A percentile compares a stretch with the other conserved stretches of the same genome.
Evolutionary conservation across 1,140 invertebrate species (phyloP).

Genomic region (Brachionus koreanus): DNA sequence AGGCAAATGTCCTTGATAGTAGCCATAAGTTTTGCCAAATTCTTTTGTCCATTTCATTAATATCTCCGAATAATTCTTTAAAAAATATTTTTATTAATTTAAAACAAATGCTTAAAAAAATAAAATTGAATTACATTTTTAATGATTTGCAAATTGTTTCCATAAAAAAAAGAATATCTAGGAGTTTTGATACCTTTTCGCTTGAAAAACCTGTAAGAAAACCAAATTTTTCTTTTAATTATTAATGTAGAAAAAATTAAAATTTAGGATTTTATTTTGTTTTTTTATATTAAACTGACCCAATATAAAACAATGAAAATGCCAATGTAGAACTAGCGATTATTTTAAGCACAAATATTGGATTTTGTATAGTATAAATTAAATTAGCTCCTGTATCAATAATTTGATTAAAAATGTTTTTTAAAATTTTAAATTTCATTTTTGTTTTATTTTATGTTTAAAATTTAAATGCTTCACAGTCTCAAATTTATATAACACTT

Average conservation of each 20-base stretch:
- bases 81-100: too few species aligned
- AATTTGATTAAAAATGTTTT: not conserved
- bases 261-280: not conserved
- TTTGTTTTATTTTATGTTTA: not conserved
- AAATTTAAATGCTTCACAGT: not conserved
- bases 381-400: not conserved
- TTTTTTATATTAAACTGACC: not conserved
- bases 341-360: not conserved
- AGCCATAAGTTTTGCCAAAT: constrained; percentile 58
- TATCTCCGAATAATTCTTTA: constrained; percentile 28
- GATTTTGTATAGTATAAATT: not conserved
- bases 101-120: too few species aligned
- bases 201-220: not conserved
- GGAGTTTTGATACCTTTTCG: not conserved
- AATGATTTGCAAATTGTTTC: not conserved
- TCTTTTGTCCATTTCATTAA: constrained; percentile 52
- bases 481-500: too few species aligned
- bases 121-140: constrained; percentile 11
- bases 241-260: not conserved
- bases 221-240: not conserved
- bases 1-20: constrained; percentile 56
- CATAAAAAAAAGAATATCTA: not conserved
- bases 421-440: not conserved
- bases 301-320: not conserved
- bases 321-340: not conserved